phyloP scores from a whole-genome alignment of 2,113 vertebrate genomes.

The Colius striatus region DNA sequence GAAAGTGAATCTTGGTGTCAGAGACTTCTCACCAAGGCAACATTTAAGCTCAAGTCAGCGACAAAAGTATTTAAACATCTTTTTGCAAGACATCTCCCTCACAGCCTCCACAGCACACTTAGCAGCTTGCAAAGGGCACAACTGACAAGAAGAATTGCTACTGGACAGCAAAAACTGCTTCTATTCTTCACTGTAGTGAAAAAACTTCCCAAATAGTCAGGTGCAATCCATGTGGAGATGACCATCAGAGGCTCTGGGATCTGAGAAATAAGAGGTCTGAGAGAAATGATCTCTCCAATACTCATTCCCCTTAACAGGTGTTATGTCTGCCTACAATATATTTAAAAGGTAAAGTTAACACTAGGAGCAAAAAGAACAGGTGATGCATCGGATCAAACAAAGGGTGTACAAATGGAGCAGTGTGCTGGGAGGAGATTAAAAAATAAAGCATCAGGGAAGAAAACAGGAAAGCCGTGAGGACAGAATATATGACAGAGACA shows the following conservation, averaged over 20 bases:
- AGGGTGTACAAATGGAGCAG: background rate
- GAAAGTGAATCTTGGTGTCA: background rate
- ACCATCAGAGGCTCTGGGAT: background rate
- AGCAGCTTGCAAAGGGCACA: background rate
- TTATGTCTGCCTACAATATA: background rate
- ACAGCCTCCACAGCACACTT: background rate
- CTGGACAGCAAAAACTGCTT: background rate
- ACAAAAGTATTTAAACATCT: background rate
- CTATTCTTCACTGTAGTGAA: background rate
- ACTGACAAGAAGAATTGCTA: background rate
- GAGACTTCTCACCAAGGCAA: background rate
- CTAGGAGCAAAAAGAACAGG: background rate
- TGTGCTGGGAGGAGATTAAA: background rate
- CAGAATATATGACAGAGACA: background rate
- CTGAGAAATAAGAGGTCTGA: background rate
- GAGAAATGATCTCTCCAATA: background rate
- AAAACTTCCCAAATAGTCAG: background rate
- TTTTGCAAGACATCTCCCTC: background rate
- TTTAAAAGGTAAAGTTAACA: background rate
- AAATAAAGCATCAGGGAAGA: background rate
- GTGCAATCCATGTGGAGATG: background rate
- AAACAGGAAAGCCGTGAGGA: background rate
- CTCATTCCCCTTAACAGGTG: background rate
- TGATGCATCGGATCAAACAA: background rate
- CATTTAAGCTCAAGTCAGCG: background rate